Evolutionary conservation across 2,797 vertebrate genomes (phyloP).

Genomic region (Argya squamiceps): DNA sequence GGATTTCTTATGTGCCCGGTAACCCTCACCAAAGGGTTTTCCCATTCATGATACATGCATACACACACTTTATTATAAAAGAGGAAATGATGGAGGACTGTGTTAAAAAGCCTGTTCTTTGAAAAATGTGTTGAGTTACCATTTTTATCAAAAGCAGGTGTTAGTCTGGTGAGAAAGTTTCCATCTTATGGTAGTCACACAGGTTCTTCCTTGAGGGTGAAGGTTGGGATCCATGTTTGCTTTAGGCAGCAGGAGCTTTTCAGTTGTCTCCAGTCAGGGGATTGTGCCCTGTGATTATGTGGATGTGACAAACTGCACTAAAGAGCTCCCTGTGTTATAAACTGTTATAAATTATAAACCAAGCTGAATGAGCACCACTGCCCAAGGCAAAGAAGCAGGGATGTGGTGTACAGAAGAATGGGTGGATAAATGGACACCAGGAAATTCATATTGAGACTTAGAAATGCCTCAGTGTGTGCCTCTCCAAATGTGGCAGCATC

Average conservation of each 20-base stretch:
- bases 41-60: not conserved
- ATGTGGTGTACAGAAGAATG: not conserved
- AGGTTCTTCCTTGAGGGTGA: not conserved
- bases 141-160: not conserved
- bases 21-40: not conserved
- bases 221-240: not conserved
- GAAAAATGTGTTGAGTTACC: not conserved
- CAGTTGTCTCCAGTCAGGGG: not conserved
- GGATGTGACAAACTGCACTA: not conserved
- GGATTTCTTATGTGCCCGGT: not conserved
- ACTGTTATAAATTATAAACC: not conserved
- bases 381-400: not conserved
- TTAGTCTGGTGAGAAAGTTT: not conserved
- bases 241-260: not conserved
- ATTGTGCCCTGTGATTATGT: not conserved
- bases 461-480: not conserved
- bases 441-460: not conserved
- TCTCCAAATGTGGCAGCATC: not conserved
- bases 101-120: not conserved
- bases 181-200: not conserved
- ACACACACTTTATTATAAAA: not conserved
- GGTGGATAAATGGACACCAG: not conserved
- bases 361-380: rapidly evolving
- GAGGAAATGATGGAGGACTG: not conserved
- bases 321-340: not conserved